Percentiles rank a stretch among this genome's conserved stretches.
Conservation (phyloP, 2,113 vertebrate species). For the Aplodontia rufa region DNA sequence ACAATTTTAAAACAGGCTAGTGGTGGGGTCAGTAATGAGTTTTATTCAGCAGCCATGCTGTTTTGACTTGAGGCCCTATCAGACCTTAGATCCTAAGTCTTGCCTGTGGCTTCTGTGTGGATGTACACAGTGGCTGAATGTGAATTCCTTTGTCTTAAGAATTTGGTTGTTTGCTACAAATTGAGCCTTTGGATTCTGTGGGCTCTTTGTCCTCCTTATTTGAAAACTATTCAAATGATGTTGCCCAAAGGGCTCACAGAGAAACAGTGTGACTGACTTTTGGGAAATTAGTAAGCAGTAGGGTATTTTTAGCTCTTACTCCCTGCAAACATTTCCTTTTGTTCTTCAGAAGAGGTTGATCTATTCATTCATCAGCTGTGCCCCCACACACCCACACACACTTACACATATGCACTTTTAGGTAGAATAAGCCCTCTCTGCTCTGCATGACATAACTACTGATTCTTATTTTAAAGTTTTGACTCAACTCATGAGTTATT, state of each 20-base stretch:
- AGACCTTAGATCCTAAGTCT: not conserved
- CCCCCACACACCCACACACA: not conserved
- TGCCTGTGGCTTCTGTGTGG: not conserved
- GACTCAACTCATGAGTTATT: conserved; percentile 47
- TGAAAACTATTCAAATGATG: conserved; percentile 66
- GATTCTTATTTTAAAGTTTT: conserved; percentile 48
- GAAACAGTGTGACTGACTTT: conserved; percentile 59
- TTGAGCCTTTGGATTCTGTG: conserved; percentile 55
- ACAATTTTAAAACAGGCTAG: not conserved
- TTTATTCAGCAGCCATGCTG: not conserved
- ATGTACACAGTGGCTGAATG: not conserved
- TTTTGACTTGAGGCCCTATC: not conserved
- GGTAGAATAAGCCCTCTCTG: conserved; percentile 55
- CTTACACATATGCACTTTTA: not conserved
- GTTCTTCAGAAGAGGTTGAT: conserved; percentile 74
- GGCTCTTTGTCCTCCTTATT: conserved; percentile 46
- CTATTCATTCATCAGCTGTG: conserved; percentile 54
- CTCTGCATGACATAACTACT: not conserved
- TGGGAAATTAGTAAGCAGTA: conserved; percentile 71
- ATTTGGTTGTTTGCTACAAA: conserved; percentile 61
- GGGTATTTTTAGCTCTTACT: conserved; percentile 75
- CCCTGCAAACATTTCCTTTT: conserved; percentile 74
- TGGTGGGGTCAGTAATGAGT: not conserved
- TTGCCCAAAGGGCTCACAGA: conserved; percentile 49
- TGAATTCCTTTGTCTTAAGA: conserved; percentile 14